phyloP scores from a whole-genome alignment of 2,888 invertebrate species.

The Caenorhabditis sp. region DNA sequence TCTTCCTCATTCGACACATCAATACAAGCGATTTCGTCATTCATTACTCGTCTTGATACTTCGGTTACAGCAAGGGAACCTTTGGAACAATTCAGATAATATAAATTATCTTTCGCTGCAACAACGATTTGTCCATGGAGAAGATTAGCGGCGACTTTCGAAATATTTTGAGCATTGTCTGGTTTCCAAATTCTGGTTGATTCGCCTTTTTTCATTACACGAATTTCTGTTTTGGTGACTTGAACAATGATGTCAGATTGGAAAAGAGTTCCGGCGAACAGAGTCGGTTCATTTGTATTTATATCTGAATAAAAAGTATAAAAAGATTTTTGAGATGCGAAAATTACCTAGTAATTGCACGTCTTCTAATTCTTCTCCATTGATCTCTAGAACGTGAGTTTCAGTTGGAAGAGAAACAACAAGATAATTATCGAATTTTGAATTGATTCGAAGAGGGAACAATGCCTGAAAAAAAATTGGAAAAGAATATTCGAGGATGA shows the following conservation, averaged over 20 bases:
- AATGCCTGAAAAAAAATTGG: conserved; percentile 22
- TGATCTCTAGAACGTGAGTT: conserved; percentile 81
- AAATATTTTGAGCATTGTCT: conserved; percentile 12
- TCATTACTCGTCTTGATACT: conserved; percentile 76
- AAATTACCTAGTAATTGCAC: conserved; percentile 45
- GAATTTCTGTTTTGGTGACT: conserved; percentile 79
- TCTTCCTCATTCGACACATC: conserved; percentile 83
- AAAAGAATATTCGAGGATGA: too few relatives aligned
- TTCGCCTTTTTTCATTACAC: conserved; percentile 79
- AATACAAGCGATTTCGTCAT: conserved; percentile 93
- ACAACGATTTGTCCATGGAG: conserved; percentile 63
- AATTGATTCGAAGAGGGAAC: conserved; percentile 38
- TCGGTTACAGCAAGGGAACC: conserved; percentile 39
- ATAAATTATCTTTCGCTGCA: conserved; percentile 45
- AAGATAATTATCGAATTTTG: conserved; percentile 80
- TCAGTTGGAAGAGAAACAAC: conserved; percentile 96
- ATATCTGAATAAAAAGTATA: conserved; percentile 83
- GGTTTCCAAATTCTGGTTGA: conserved; percentile 35
- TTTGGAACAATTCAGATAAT: conserved; percentile 46
- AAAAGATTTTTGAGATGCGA: too few relatives aligned
- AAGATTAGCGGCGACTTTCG: conserved; percentile 64
- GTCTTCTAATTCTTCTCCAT: conserved; percentile 96
- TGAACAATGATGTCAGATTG: conserved; percentile 20
- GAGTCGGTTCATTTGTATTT: conserved; percentile 88
- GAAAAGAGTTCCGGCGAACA: conserved; percentile 81